A percentile compares a stretch with the other conserved stretches of the same genome.
phyloP scores from a whole-genome alignment of 2,113 vertebrate species.

The Chamaetylas fuelleborni region DNA sequence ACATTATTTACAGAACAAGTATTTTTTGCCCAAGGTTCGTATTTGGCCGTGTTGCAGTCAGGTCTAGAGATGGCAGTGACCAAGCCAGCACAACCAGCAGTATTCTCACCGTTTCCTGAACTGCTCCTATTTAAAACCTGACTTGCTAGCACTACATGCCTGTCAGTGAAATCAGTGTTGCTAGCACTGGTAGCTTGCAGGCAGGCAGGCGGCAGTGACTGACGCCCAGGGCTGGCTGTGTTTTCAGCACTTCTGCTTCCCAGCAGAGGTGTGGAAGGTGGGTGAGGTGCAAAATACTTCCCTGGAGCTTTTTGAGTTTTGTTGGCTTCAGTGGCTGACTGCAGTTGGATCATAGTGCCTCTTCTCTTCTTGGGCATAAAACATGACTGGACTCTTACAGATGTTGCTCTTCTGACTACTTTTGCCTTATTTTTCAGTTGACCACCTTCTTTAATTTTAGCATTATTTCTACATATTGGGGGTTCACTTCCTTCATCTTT shows the following conservation, averaged over 20 bases:
- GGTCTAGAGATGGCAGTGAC: constrained; percentile 36
- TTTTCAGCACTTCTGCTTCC: constrained; percentile 41
- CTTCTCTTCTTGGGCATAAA: constrained; percentile 66
- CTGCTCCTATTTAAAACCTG: constrained; percentile 22
- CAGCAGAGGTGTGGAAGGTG: constrained; percentile 67
- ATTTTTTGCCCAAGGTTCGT: constrained; percentile 56
- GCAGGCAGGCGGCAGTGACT: neutral
- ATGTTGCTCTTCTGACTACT: constrained; percentile 61
- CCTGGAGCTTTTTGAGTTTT: constrained; percentile 70
- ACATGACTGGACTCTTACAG: constrained; percentile 50
- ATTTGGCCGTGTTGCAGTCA: constrained; percentile 4
- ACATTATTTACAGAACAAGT: constrained; percentile 6
- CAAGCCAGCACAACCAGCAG: constrained; percentile 22
- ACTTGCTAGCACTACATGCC: constrained; percentile 24
- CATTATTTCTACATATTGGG: constrained; percentile 11
- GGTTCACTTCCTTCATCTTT: constrained; percentile 68
- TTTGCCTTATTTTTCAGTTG: constrained; percentile 50
- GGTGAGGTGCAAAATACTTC: constrained; percentile 74
- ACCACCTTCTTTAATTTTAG: constrained; percentile 58
- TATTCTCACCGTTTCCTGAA: constrained; percentile 6
- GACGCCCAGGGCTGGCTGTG: constrained; percentile 7
- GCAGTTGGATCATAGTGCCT: constrained; percentile 71
- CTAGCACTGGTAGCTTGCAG: constrained; percentile 23
- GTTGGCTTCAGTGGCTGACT: constrained; percentile 70
- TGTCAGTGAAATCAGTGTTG: constrained; percentile 23